A percentile compares a stretch with the other conserved stretches of the same genome.
Conservation (phyloP, 2,888 invertebrate genomes). For the Chrysina gloriosa region DNA sequence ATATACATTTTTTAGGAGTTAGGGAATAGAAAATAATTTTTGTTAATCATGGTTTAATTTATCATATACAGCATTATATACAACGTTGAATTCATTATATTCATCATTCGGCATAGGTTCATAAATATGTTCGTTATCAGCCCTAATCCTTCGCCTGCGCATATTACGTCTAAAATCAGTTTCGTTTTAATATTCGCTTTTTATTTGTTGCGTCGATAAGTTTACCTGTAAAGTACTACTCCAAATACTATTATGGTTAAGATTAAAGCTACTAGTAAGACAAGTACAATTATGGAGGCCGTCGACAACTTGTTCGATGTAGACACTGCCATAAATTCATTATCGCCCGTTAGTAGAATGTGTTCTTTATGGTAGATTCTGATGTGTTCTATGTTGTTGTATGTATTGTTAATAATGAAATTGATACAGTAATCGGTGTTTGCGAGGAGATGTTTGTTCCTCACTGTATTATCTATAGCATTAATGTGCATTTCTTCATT, state of each 20-base stretch:
- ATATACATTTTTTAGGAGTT: neutral
- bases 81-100: conserved; percentile 50
- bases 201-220: too few relatives aligned
- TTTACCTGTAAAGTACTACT: conserved; percentile 40
- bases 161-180: conserved; percentile 17
- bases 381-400: conserved; percentile 55
- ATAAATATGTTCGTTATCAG: conserved; percentile 56
- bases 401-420: conserved; percentile 57
- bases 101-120: conserved; percentile 61
- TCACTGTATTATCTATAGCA: conserved; percentile 41
- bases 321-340: neutral
- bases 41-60: conserved; percentile 49
- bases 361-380: conserved; percentile 58
- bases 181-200: too few relatives aligned
- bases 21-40: neutral
- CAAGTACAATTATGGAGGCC: conserved; percentile 13
- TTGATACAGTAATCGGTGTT: conserved; percentile 59
- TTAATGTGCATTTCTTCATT: conserved; percentile 42
- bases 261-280: conserved; percentile 3
- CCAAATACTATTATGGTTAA: conserved; percentile 14
- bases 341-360: conserved; percentile 32
- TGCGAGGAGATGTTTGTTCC: conserved; percentile 52
- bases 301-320: neutral
- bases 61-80: conserved; percentile 58
- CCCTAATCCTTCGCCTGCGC: conserved; percentile 35